These are phyloP conservation scores for Ormyrus rosae DNA, from an alignment of 2,888 invertebrate genomes.

Conservation along the genomic window DNA sequence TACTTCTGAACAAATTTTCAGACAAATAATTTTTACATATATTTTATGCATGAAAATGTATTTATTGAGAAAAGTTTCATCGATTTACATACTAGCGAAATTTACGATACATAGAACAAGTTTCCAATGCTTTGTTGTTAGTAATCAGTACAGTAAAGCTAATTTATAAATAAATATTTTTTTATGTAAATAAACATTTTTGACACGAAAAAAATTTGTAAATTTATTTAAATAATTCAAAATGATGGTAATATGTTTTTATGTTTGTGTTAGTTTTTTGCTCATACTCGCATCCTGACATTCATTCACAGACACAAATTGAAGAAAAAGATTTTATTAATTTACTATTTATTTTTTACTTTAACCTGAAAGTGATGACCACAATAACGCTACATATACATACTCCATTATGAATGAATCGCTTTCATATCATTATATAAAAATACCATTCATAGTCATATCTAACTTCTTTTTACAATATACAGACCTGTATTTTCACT, in stretches of 20 bases:
- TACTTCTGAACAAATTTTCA: background rate
- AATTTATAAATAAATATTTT: slow-evolving; percentile 49
- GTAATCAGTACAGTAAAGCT: slow-evolving; percentile 29
- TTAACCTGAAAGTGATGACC: slow-evolving; percentile 40
- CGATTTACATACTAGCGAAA: slow-evolving; percentile 38
- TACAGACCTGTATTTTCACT: slow-evolving; percentile 53
- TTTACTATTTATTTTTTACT: slow-evolving; percentile 32
- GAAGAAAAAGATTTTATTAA: slow-evolving; percentile 39
- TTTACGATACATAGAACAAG: slow-evolving; percentile 41
- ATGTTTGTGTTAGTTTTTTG: slow-evolving; percentile 44
- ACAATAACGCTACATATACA: slow-evolving; percentile 47
- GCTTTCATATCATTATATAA: slow-evolving; percentile 55
- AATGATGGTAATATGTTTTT: slow-evolving; percentile 41
- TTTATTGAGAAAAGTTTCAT: slow-evolving; percentile 51
- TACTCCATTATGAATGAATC: slow-evolving; percentile 46
- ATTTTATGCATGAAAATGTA: slow-evolving; percentile 37
- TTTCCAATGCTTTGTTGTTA: slow-evolving; percentile 28
- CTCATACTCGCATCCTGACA: slow-evolving; percentile 33
- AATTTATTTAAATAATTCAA: slow-evolving; percentile 33
- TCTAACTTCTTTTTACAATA: slow-evolving; percentile 57
- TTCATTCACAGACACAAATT: slow-evolving; percentile 42
- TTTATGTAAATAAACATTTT: slow-evolving; percentile 41
- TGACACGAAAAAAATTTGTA: background rate
- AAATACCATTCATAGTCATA: slow-evolving; percentile 56
- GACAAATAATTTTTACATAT: background rate